phyloP scores from a whole-genome alignment of 1,140 invertebrate genomes.

The Drosophila murphyi region DNA sequence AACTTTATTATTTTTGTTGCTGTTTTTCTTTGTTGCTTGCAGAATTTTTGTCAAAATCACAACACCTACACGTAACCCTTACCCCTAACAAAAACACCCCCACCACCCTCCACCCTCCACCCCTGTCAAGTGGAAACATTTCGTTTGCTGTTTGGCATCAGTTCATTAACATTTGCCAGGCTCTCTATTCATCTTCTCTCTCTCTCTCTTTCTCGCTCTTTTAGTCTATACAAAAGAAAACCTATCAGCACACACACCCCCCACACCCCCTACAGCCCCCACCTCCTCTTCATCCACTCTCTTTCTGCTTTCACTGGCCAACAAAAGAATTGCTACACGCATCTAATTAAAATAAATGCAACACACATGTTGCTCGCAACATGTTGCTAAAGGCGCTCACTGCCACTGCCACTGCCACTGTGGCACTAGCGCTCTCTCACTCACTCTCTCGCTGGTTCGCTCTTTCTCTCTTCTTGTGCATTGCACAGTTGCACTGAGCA shows the following conservation, averaged over 20 bases:
- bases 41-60: not conserved
- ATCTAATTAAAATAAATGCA: constrained; percentile 39
- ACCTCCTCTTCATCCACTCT: no score
- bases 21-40: not conserved
- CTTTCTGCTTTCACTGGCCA: no score
- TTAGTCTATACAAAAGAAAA: no score
- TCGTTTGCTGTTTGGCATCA: constrained; percentile 11
- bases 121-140: not conserved
- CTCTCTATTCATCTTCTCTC: not conserved
- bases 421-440: constrained; percentile 2
- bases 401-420: no score
- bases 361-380: constrained; percentile 39
- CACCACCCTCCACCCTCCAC: not conserved
- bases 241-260: not conserved
- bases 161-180: constrained; percentile 43
- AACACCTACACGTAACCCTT: not conserved
- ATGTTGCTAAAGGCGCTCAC: constrained; percentile 67
- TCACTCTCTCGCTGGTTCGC: not conserved
- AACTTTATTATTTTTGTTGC: not conserved
- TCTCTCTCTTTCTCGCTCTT: not conserved
- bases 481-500: constrained; percentile 32
- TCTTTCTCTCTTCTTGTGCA: constrained; percentile 7
- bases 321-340: constrained; percentile 13
- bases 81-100: not conserved
- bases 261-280: not conserved